Conservation (phyloP, 2,797 vertebrate genomes). For the Falco columbarius region DNA sequence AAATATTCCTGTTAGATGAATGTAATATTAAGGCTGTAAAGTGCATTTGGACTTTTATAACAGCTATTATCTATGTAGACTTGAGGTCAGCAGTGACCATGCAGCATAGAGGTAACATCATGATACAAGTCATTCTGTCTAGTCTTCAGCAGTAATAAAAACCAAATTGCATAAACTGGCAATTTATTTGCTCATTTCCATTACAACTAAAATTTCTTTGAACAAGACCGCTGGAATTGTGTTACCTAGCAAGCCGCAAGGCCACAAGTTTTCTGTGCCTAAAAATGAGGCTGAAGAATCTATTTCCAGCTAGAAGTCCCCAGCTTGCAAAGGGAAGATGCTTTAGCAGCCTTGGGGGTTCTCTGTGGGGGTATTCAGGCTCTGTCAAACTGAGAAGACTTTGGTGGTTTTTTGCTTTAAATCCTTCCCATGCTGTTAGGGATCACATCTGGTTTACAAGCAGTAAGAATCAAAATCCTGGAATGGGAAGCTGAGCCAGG, state of each 20-base stretch:
- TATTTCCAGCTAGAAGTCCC: neutral
- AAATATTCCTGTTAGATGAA: neutral
- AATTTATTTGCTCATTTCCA: conserved; percentile 26
- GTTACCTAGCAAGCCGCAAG: neutral
- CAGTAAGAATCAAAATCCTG: neutral
- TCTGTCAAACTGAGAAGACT: neutral
- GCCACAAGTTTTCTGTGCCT: neutral
- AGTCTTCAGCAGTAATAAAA: neutral
- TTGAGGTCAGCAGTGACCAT: neutral
- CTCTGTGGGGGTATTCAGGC: neutral
- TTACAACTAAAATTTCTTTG: conserved; percentile 4
- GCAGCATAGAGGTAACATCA: neutral
- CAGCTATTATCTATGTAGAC: neutral
- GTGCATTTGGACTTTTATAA: neutral
- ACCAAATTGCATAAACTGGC: neutral
- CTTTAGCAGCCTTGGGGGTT: no score
- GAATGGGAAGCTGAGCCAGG: neutral
- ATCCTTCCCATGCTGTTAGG: neutral
- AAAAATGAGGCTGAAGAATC: neutral
- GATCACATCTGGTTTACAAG: neutral
- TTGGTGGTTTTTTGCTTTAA: neutral
- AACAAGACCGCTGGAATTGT: neutral
- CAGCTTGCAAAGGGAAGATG: neutral
- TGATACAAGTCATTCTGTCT: neutral
- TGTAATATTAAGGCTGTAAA: neutral